phyloP scores from a whole-genome alignment of 30 jellyfish, hydroid and myxozoan species.

The Sanderia malayensis region DNA sequence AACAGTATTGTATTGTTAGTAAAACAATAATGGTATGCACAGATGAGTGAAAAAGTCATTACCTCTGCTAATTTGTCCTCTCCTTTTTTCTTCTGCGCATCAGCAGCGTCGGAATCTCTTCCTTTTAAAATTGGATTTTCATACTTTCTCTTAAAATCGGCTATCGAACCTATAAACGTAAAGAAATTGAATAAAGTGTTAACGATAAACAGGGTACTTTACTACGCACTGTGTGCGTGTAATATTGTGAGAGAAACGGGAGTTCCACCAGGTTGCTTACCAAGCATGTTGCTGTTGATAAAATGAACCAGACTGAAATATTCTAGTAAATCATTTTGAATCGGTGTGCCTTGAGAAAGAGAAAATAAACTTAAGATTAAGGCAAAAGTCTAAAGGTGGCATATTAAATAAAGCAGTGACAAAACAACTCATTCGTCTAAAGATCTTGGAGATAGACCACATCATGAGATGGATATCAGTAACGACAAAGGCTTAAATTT shows the following conservation, averaged over 20 bases:
- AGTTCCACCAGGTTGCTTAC: too few relatives aligned
- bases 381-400: not conserved
- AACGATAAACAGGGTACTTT: too few relatives aligned
- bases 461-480: too few relatives aligned
- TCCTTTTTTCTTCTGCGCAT: conserved; percentile 86
- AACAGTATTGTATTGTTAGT: too few relatives aligned
- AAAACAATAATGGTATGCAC: too few relatives aligned
- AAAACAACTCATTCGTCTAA: too few relatives aligned
- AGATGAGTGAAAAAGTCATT: not conserved
- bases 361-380: not conserved
- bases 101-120: conserved; percentile 95
- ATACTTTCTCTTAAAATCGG: conserved; percentile 82
- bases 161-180: conserved; percentile 64
- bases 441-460: too few relatives aligned
- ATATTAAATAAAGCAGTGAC: too few relatives aligned
- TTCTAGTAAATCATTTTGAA: conserved; percentile 95
- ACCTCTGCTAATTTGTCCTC: conserved; percentile 98
- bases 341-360: conserved; percentile 87
- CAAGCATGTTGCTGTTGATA: conserved; percentile 94
- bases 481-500: too few relatives aligned
- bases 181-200: too few relatives aligned
- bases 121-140: conserved; percentile 96
- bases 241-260: too few relatives aligned
- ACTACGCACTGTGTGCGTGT: too few relatives aligned
- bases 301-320: conserved; percentile 97